Percentiles rank a stretch among this genome's conserved stretches.
These are phyloP conservation scores for Leptopilina myrica DNA, from an alignment of 2,888 invertebrate genomes.

Conservation along the genomic window DNA sequence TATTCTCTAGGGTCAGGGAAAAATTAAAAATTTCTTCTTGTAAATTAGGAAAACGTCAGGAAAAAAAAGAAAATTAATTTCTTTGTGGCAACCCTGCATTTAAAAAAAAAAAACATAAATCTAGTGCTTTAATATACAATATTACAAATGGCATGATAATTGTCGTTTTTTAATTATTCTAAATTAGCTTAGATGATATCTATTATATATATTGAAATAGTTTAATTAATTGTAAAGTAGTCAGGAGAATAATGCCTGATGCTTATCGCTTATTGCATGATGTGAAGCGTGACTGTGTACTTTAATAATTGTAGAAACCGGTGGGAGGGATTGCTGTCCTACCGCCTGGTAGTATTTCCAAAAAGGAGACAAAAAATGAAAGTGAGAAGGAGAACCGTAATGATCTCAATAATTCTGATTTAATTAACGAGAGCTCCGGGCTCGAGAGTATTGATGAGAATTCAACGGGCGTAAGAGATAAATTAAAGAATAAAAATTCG, in stretches of 20 bases:
- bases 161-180: slow-evolving; percentile 29
- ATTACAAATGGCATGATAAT: slow-evolving; percentile 22
- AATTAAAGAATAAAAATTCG: slow-evolving; percentile 71
- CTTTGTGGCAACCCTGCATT: no score
- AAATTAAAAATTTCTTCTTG: no score
- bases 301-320: slow-evolving; percentile 84
- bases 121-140: background rate
- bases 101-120: background rate
- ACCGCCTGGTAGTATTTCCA: slow-evolving; percentile 82
- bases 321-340: slow-evolving; percentile 90
- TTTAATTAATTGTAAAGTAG: slow-evolving; percentile 6
- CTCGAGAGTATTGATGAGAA: slow-evolving; percentile 70
- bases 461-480: slow-evolving; percentile 74
- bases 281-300: slow-evolving; percentile 70
- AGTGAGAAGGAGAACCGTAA: slow-evolving; percentile 79
- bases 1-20: no score
- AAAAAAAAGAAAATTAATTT: no score
- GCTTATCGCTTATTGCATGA: slow-evolving; percentile 69
- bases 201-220: no score
- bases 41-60: no score
- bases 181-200: slow-evolving; percentile 25
- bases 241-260: slow-evolving; percentile 29
- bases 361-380: slow-evolving; percentile 79
- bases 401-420: slow-evolving; percentile 76
- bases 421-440: slow-evolving; percentile 69